These are phyloP conservation scores for Allophyes oxyacanthae DNA, from an alignment of 2,888 invertebrate genomes.

Conservation along the genomic window DNA sequence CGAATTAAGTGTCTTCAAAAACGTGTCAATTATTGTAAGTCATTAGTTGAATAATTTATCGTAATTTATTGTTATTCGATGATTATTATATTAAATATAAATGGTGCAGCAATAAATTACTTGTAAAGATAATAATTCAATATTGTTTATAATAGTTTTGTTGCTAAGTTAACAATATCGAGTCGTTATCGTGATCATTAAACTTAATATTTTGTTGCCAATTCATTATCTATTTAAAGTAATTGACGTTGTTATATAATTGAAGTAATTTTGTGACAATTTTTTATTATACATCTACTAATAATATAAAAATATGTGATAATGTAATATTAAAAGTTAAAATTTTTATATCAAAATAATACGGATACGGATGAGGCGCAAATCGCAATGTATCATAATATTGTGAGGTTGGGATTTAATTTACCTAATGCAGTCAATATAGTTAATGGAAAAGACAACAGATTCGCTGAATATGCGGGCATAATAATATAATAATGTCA, in stretches of 20 bases:
- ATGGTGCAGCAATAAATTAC: not conserved
- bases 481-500: too few relatives aligned
- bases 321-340: too few relatives aligned
- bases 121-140: not conserved
- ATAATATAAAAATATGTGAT: too few relatives aligned
- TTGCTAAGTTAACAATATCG: not conserved
- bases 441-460: constrained; percentile 27
- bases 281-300: too few relatives aligned
- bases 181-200: not conserved
- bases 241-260: too few relatives aligned
- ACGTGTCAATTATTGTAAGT: not conserved
- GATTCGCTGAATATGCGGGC: constrained; percentile 3
- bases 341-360: constrained; percentile 15
- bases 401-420: constrained; percentile 31
- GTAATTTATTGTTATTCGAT: constrained; percentile 1
- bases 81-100: not conserved
- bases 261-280: too few relatives aligned
- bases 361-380: not conserved
- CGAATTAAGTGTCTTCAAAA: constrained; percentile 5
- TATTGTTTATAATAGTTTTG: too few relatives aligned
- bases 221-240: too few relatives aligned
- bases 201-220: not conserved
- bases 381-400: constrained; percentile 12
- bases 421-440: constrained; percentile 43
- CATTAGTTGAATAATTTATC: not conserved